Base-by-base conservation (phyloP, 53 echinoderm and acorn worm species). In the Crossaster papposus region DNA sequence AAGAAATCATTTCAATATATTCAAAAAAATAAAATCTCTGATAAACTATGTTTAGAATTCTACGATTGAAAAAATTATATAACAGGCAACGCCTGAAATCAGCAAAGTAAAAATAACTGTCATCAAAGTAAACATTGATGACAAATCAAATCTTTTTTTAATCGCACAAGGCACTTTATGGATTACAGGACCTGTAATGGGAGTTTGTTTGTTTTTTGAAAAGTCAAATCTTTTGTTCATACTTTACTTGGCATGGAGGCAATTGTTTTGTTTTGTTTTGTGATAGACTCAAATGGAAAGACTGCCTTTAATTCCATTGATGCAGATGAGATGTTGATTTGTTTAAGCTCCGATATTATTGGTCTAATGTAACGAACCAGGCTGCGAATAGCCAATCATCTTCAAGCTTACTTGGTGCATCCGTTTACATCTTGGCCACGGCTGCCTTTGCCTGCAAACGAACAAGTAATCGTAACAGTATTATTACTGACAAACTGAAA, bases 361-460 rank as follows among this genome's bases (percentile, higher is more conserved):
- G 34, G 81, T 32, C 64, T 17, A 2, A 20, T 26, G n/a, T 17
- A 9, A 0, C 0, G 12, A n/a, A 30, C 2, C 30, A 2, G 80
- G 17, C 17, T 6, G 31, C 54, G 28, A 32, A 14, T 54, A 30
- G 32, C 80, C 80, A 54, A 54, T 58, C 81, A 64, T 64, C 62
- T 62, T n/a, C 81, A 32, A 63, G 64, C 64, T 81, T 64, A 22
- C 23, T 53, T 64, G 28, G 28, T 68, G 68, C 68, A 17, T n/a
- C 74, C 54, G 30, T 54, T 77, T 87, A 87, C 87, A 87, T 87
- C 36, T 87, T 87, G 23, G 87, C 87, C 23, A 55, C 63, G 15
- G 87, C 76, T 55, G 87, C 76, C 76, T 77, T 87, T 13, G 62
- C 76, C 87, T 87, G 64, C 22, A 33, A 30, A 54, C 31, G 58